A percentile compares a stretch with the other conserved stretches of the same genome.
phyloP scores from a whole-genome alignment of 2,888 invertebrate species.

The Tuta absoluta region DNA sequence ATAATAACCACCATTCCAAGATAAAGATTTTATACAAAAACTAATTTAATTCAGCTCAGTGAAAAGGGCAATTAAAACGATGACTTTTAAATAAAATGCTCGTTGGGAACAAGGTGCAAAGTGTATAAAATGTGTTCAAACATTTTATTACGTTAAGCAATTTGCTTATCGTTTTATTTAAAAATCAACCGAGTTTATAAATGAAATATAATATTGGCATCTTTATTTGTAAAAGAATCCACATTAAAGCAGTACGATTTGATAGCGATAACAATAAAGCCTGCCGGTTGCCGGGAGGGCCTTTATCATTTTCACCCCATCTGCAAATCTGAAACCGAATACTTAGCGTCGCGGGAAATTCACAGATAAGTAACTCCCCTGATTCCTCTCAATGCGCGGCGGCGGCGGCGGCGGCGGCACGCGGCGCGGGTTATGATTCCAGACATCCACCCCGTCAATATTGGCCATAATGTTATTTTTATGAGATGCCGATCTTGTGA shows the following conservation, averaged over 20 bases:
- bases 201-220: constrained; percentile 17
- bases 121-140: neutral
- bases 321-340: constrained; percentile 36
- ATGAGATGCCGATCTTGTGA: constrained; percentile 27
- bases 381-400: constrained; percentile 26
- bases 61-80: constrained; percentile 12
- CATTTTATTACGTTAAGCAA: constrained; percentile 6
- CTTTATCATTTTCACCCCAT: constrained; percentile 42
- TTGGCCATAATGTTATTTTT: constrained; percentile 31
- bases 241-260: constrained; percentile 35
- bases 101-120: constrained; percentile 1
- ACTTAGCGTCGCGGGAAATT: constrained; percentile 36
- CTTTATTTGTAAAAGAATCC: constrained; percentile 22
- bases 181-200: neutral
- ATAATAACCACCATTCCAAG: constrained; percentile 6
- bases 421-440: constrained; percentile 33
- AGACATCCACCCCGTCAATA: constrained; percentile 33
- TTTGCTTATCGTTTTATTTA: neutral
- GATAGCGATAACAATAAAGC: constrained; percentile 38
- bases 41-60: neutral
- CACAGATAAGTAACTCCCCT: constrained; percentile 36
- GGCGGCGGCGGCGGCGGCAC: constrained; percentile 8
- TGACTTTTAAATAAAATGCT: neutral
- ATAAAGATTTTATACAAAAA: constrained; percentile 27
- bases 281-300: constrained; percentile 34